Evolutionary conservation across 1,140 invertebrate genomes (phyloP).

Genomic region (Tetramorium parvispinum): DNA sequence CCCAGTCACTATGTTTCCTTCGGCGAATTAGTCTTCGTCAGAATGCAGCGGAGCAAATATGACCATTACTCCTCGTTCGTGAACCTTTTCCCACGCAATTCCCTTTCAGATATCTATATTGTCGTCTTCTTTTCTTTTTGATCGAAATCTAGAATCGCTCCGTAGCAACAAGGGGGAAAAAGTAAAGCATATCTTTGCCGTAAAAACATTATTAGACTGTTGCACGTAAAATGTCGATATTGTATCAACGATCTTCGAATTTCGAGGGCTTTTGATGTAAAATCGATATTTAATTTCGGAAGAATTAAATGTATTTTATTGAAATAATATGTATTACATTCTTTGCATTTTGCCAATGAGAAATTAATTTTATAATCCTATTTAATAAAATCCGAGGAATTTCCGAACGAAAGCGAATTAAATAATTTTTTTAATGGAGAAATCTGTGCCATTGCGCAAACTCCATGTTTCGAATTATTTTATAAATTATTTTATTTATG

Average conservation of each 20-base stretch:
- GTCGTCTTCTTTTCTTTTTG: neutral
- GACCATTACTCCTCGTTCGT: constrained; percentile 7
- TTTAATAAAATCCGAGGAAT: constrained; percentile 26
- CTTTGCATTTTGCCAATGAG: constrained; percentile 40
- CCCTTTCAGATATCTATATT: neutral
- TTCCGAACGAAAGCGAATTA: neutral
- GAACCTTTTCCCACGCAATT: constrained; percentile 18
- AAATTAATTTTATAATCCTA: constrained; percentile 38
- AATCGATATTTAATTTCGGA: constrained; percentile 32
- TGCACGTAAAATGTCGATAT: neutral
- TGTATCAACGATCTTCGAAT: neutral
- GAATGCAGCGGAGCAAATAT: constrained; percentile 26
- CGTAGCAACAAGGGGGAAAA: neutral
- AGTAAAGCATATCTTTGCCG: too few species aligned
- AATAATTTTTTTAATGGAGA: neutral
- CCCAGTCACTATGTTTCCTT: constrained; percentile 50
- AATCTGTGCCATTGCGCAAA: neutral
- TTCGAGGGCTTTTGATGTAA: neutral
- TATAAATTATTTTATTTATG: constrained; percentile 20
- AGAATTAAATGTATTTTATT: constrained; percentile 49
- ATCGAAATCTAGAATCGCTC: neutral
- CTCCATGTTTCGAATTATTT: neutral
- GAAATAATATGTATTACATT: constrained; percentile 31
- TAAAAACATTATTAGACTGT: constrained; percentile 2
- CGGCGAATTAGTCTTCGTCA: constrained; percentile 47